phyloP scores from a whole-genome alignment of 2,113 vertebrate genomes.

The Equus przewalskii region DNA sequence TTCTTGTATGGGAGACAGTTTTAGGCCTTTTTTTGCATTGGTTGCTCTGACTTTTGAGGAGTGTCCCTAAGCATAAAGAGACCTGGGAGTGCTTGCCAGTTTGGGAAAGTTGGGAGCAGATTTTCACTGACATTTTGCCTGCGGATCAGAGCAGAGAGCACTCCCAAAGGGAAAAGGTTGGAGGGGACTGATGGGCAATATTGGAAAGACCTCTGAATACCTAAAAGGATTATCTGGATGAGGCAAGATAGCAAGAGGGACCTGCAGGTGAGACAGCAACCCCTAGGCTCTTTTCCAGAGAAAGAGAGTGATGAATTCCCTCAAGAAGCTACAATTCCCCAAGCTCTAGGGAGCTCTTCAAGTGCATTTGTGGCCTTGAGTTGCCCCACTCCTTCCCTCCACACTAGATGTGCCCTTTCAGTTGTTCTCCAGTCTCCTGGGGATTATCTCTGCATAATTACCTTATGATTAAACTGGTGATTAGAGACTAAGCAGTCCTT shows the following conservation, averaged over 20 bases:
- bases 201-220: neutral
- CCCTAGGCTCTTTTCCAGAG: neutral
- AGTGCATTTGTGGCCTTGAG: neutral
- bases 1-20: neutral
- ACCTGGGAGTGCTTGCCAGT: neutral
- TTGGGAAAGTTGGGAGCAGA: neutral
- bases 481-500: slow-evolving; percentile 5
- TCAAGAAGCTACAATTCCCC: neutral
- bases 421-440: neutral
- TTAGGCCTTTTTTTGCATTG: neutral
- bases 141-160: neutral
- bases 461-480: slow-evolving; percentile 52
- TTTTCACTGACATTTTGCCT: neutral
- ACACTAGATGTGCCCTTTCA: neutral
- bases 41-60: neutral
- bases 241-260: neutral
- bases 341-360: neutral
- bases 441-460: slow-evolving; percentile 32
- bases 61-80: neutral
- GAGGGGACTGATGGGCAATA: neutral
- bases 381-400: neutral
- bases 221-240: neutral
- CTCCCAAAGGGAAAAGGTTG: neutral
- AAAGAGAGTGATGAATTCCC: neutral
- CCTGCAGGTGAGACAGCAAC: too few species aligned